Evolutionary conservation across 2,888 invertebrate species (phyloP), one percentile per base, ranked within the genome.

Genomic region (Eugnorisma glareosa): DNA sequence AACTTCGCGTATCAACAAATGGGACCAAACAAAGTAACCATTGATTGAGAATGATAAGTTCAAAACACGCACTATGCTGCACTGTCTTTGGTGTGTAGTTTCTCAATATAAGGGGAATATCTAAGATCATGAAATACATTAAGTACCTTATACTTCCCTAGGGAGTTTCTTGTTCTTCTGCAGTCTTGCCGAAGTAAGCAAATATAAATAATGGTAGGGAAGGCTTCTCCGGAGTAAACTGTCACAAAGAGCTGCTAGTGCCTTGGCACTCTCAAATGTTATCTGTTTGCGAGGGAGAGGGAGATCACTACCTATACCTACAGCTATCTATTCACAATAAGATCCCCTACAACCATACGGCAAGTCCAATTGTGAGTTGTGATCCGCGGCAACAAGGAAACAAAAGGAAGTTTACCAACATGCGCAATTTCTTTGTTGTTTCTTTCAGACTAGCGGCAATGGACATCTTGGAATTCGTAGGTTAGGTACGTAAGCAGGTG

Each of bases 401-500:
- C 54, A 79, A 72, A 57, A 48, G 43, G 37, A 37, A 61, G 59
- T 73, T 78, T 64, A 73, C 1, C 18, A 51, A 73, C 31, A 24
- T 2, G 13, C 37, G 24, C 59, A n/a, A 66, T 43, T 10, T 64
- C 73, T 35, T 31, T 57, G 67, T 35, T 31, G 28, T 24, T 31
- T 63, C 31, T 63, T 40, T 28, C 28, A 57, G 57, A 28, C n/a
- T 28, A 28, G 13, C 15, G 31, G 74, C 54, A 67, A 75, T 57
- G n/a, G 54, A 45, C 13, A 54, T 72, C 5, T 43, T 54, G 69
- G 48, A 31, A 67, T 21, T 37, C 45, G 10, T 28, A n/a, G 5
- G 67, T 54, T 67, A 51, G 43, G 45, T 40, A 64, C n/a, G n/a
- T n/a, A n/a, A n/a, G n/a, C n/a, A n/a, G n/a, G n/a, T n/a, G n/a